Base-by-base conservation (phyloP, 2,797 vertebrate genomes). In the Chromis chromis region DNA sequence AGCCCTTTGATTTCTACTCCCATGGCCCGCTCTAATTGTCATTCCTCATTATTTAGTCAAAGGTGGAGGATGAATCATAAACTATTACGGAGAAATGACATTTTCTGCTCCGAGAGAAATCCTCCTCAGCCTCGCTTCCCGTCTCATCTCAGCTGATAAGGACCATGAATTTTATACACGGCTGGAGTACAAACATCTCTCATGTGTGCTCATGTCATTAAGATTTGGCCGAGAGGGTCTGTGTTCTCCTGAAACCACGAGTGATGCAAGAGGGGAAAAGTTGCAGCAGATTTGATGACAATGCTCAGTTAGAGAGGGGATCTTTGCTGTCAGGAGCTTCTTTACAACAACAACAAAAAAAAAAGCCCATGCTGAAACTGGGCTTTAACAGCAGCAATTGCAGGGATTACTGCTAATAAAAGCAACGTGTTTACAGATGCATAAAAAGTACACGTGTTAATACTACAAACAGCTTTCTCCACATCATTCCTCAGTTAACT, bases 21-120 rank as follows among this genome's bases (percentile, higher is more conserved):
- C 89, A 79, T 80, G 89, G 88, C 83, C 90, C 56, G 77, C 87
- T 94, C 86, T 94, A 93, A 95, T 95, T 93, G 93, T 92, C 93
- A 94, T 92, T 88, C 89, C 92, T 94, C 90, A 93, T 95, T 94
- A 94, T 89, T 91, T 92, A 92, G 92, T 94, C 91, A 90, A 92
- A 94, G 94, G 94, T 95, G 94, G 86, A 91, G 76, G 79, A 92
- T 91, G 89, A 92, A 92, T 91, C 93, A 93, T 91, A 92, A 91
- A 93, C 84, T 91, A 94, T 94, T 91, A 89, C 82, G 66, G 70
- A 79, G 81, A 88, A 92, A 92, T 84, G 83, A 88, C 89, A 88
- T 90, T 90, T 91, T 86, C 83, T 75, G 75, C 86, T 82, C 78
- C 0, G 22, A 88, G 87, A 90, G 80, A 86, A 86, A 86, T 84